These are phyloP conservation scores for Ctenosaura bakeri DNA, from an alignment of 2,797 vertebrate species.

Conservation along the genomic window DNA sequence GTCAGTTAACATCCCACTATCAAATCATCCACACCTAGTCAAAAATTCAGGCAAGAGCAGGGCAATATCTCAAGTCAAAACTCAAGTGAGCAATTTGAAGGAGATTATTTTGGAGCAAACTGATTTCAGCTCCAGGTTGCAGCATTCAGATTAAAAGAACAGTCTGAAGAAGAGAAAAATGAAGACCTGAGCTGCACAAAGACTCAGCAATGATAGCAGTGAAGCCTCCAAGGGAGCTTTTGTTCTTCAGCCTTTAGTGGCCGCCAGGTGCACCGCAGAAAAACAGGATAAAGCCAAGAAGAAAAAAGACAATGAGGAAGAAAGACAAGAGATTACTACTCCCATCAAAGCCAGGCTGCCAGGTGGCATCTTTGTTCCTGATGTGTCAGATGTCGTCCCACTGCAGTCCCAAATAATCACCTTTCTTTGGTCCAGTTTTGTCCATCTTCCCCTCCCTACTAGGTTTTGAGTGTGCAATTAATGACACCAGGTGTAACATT, in stretches of 20 bases:
- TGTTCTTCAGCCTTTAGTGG: conserved; percentile 46
- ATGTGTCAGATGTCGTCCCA: conserved; percentile 14
- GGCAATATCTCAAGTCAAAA: background rate
- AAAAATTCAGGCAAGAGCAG: background rate
- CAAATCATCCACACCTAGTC: background rate
- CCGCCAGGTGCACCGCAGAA: conserved; percentile 51
- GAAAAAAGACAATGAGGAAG: conserved; percentile 42
- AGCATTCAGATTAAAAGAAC: conserved; percentile 27
- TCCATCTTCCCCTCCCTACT: conserved; percentile 40
- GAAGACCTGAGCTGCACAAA: conserved; percentile 40
- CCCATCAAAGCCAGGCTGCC: conserved; percentile 42
- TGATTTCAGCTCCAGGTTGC: background rate
- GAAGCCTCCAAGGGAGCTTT: conserved; percentile 21
- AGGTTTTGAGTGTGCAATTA: conserved; percentile 71
- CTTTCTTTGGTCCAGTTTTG: conserved; percentile 55
- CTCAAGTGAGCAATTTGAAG: background rate
- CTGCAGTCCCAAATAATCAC: conserved; percentile 56
- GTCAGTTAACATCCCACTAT: background rate
- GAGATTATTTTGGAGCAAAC: background rate
- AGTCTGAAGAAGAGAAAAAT: conserved; percentile 8
- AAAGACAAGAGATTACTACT: conserved; percentile 54
- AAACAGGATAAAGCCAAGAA: conserved; percentile 58
- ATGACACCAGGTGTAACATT: conserved; percentile 74
- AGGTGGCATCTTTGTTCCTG: conserved; percentile 57
- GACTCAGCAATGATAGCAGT: background rate